Evolutionary conservation across 2,797 vertebrate species (phyloP).

Genomic region (Enteromius fasciolatus): DNA sequence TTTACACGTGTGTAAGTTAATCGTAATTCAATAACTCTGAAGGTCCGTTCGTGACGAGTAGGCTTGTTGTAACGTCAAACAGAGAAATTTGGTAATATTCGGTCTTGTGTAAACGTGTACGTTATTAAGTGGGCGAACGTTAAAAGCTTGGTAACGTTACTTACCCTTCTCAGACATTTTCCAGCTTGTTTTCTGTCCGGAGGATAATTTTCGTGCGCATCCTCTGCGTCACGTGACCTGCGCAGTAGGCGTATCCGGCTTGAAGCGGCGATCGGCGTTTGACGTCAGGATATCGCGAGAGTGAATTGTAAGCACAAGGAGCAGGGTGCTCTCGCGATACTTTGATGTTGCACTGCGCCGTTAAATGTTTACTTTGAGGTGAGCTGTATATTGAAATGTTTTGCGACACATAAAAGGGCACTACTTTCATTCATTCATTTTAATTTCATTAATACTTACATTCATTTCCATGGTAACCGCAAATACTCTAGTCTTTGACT

Average conservation of each 20-base stretch:
- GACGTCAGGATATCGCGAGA: neutral
- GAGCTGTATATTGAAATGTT: neutral
- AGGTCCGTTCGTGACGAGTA: neutral
- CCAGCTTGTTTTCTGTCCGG: slow-evolving; percentile 8
- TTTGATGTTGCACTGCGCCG: neutral
- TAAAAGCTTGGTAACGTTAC: neutral
- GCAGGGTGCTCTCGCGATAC: neutral
- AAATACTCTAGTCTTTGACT: neutral
- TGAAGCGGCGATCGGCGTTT: neutral
- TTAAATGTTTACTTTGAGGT: neutral
- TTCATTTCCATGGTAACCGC: neutral
- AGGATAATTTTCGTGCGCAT: neutral
- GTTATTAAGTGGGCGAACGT: neutral
- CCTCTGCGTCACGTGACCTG: neutral
- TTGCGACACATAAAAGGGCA: neutral
- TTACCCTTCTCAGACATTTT: slow-evolving; percentile 66
- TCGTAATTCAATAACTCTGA: neutral
- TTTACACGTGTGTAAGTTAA: neutral
- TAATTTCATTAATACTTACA: neutral
- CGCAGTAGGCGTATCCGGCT: neutral
- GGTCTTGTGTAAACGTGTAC: neutral
- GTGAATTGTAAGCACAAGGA: neutral
- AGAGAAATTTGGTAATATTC: too few species aligned
- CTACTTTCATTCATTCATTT: neutral
- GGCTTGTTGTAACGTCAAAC: neutral